Evolutionary conservation across 35 echinoderm and acorn worm genomes (phyloP).

Genomic region (Apostichopus californicus): DNA sequence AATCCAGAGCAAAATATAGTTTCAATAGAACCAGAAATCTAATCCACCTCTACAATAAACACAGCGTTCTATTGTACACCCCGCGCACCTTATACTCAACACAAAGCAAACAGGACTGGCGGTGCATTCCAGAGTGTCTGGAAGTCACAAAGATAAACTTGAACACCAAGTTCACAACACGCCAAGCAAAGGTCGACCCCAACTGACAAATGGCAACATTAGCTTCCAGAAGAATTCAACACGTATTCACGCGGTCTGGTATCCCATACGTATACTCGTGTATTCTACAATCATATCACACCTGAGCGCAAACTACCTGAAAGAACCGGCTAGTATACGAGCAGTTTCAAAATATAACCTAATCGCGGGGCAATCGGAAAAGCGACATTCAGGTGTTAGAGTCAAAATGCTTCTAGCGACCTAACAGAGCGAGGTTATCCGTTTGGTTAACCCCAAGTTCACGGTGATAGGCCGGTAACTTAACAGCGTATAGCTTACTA

Average conservation of each 20-base stretch:
- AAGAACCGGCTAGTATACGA: background rate
- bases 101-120: constrained; percentile 59
- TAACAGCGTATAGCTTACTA: background rate
- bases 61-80: constrained; percentile 18
- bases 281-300: constrained; percentile 21
- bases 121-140: constrained; percentile 51
- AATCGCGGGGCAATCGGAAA: constrained; percentile 28
- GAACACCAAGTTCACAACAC: constrained; percentile 49
- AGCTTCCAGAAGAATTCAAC: constrained; percentile 41
- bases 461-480: constrained; percentile 16
- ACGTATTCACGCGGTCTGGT: constrained; percentile 5
- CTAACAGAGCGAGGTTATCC: constrained; percentile 34
- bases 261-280: background rate
- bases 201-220: constrained; percentile 54
- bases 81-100: constrained; percentile 37
- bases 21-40: constrained; percentile 45
- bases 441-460: constrained; percentile 58
- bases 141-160: constrained; percentile 50
- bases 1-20: constrained; percentile 17
- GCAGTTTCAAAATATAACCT: constrained; percentile 23
- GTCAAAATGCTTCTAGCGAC: constrained; percentile 52
- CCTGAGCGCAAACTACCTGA: constrained; percentile 16
- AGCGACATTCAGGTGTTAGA: constrained; percentile 52
- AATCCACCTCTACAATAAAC: constrained; percentile 30
- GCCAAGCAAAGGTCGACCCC: constrained; percentile 56